Evolutionary conservation across 2,888 invertebrate genomes (phyloP), one percentile per base, ranked within the genome.

Genomic region (Caenorhabditis macrosperma): DNA sequence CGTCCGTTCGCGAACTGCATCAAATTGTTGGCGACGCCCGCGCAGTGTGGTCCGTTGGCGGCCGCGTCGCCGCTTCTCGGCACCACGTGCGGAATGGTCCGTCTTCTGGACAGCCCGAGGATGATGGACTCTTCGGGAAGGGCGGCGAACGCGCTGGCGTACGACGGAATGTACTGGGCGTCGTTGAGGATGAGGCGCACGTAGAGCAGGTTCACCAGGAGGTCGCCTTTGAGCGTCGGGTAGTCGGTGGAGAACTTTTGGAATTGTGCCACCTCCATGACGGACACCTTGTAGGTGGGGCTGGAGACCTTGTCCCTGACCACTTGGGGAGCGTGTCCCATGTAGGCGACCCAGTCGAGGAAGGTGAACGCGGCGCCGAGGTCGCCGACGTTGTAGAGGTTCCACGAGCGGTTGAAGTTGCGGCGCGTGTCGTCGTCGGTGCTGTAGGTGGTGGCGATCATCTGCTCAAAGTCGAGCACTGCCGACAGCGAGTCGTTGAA

Each of bases 1-100:
- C 88, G 80, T 61, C 87, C 88, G 41, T 86, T 87, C 9, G 87
- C 85, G 41, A 83, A 86, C 35, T 81, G 82, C 83, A 87, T 79
- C 63, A 82, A 55, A 38, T 69, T 64, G 44, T 82, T 82, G 55
- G 82, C 82, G 54, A 76, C 71, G 22, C 68, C 50, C 1, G 81
- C 81, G 38, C 81, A 81, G 6, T 26, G 22, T 20, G 81, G 72
- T 46, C 81, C 81, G 26, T 76, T 67, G 1, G 61, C 1, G 1
- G 33, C 48, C 22, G 33, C n/a, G 50, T 41, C 67, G 17, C 5
- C 44, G 17, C 50, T 50, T 12, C 54, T 54, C 7, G 64, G 69
- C 17, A 55, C 41, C n/a, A 71, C 28, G 24, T 81, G 76, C 15
- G 66, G 55, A 35, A 81, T 75, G 2, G 71, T 67, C 55, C 63